Conservation (phyloP, 2,888 invertebrate species). For the Urechis unicinctus region DNA sequence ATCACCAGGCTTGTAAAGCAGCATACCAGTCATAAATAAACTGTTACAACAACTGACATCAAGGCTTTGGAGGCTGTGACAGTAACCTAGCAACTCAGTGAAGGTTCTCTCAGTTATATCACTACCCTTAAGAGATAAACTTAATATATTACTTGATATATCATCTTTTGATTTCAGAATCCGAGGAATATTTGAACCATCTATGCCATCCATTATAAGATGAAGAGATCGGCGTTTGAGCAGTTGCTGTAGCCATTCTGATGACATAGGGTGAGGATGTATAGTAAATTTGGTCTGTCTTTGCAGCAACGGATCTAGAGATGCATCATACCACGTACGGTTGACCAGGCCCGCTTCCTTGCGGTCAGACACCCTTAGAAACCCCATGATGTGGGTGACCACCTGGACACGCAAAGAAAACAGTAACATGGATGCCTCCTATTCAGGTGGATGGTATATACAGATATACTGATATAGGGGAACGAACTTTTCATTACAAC, state of each 20-base stretch:
- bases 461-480: no score
- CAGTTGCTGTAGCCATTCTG: background rate
- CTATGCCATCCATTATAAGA: constrained; percentile 34
- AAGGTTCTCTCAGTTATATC: constrained; percentile 40
- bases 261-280: constrained; percentile 23
- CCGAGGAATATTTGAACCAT: constrained; percentile 7
- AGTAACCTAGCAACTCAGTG: constrained; percentile 31
- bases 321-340: constrained; percentile 63
- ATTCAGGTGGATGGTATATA: no score
- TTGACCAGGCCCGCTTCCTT: constrained; percentile 63
- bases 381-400: constrained; percentile 38
- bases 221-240: constrained; percentile 21
- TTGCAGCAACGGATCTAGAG: constrained; percentile 59
- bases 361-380: constrained; percentile 58
- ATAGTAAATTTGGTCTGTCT: constrained; percentile 56
- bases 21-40: constrained; percentile 67
- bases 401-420: constrained; percentile 37
- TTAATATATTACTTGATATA: constrained; percentile 27
- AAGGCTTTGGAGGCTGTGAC: constrained; percentile 56
- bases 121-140: constrained; percentile 36
- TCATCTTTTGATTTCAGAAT: constrained; percentile 7
- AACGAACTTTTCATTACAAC: no score
- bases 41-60: constrained; percentile 64
- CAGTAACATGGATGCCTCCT: no score
- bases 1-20: constrained; percentile 61